Evolutionary conservation across 1,140 invertebrate genomes (phyloP), one percentile per base, ranked within the genome.

Genomic region (Anastatus disparis): DNA sequence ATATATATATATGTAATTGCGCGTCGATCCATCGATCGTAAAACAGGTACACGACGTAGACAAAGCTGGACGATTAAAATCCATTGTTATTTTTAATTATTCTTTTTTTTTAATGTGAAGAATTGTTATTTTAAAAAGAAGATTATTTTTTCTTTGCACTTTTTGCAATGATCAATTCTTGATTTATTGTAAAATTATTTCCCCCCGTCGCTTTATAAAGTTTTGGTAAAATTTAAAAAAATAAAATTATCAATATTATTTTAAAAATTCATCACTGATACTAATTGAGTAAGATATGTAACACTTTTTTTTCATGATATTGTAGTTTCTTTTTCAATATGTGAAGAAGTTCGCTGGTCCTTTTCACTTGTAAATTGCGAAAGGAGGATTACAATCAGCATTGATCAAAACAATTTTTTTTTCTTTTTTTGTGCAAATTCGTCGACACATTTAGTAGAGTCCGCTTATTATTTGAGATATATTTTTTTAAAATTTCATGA

Each of bases 21-120:
- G 38, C 58, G 58, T 70, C 67, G 67, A 70, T 70, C 67, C 58
- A 70, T 70, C 58, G 67, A 70, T 70, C 58, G 58, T 63, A 62
- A n/a, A n/a, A 70, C 67, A 70, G 58, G 67, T 70, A 70, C 58
- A 62, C 24, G 24, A 70, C 40, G 50, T 62, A 70, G 67, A 70
- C 10, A 20, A 70, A 70, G 38, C n/a, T 70, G 59, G 26, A 55
- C 15, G 4, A 31, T 53, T 62, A 44, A 10, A 61, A n/a, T n/a
- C n/a, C n/a, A n/a, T n/a, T n/a, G n/a, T n/a, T n/a, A n/a, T n/a
- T n/a, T n/a, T n/a, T n/a, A n/a, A n/a, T n/a, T n/a, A n/a, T n/a
- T 50, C 13, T 17, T 35, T 48, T 27, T 1, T 48, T 66, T 20
- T 58, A 7, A 24, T 4, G 52, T 24, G 13, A 52, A 61, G 10